A percentile compares a stretch with the other conserved stretches of the same genome.
phyloP scores from a whole-genome alignment of 2,797 vertebrate species.

The Acridotheres tristis region DNA sequence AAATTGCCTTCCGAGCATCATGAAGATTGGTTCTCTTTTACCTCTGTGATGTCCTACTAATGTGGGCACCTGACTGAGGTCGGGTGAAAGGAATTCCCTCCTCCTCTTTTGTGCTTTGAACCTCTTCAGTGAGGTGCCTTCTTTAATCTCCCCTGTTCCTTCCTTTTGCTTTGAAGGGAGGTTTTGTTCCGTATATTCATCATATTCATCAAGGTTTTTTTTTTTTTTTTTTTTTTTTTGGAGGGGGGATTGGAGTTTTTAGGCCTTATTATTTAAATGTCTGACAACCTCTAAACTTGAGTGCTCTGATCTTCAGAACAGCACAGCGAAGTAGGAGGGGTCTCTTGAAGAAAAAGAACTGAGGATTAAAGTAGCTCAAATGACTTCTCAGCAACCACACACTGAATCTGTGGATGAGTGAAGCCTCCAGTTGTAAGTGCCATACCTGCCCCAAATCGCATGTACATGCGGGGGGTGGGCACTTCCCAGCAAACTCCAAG shows the following conservation, averaged over 20 bases:
- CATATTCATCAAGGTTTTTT: not conserved
- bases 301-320: not conserved
- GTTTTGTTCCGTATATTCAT: not conserved
- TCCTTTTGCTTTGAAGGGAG: conserved; percentile 16
- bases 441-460: rapidly evolving
- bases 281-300: not conserved
- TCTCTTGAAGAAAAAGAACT: not conserved
- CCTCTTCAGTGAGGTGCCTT: not conserved
- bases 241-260: too few species aligned
- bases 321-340: not conserved
- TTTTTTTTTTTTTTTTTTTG: not conserved
- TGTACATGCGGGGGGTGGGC: rapidly evolving
- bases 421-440: not conserved
- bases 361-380: not conserved
- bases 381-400: not conserved
- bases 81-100: not conserved
- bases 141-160: not conserved
- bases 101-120: conserved; percentile 10
- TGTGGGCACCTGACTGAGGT: not conserved
- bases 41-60: not conserved
- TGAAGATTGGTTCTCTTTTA: not conserved
- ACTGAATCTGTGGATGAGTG: not conserved
- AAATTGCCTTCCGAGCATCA: not conserved
- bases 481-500: not conserved
- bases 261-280: not conserved